Percentiles rank a stretch among this genome's conserved stretches.
Conservation (phyloP, 2,888 invertebrate species). For the Phengaris arion region DNA sequence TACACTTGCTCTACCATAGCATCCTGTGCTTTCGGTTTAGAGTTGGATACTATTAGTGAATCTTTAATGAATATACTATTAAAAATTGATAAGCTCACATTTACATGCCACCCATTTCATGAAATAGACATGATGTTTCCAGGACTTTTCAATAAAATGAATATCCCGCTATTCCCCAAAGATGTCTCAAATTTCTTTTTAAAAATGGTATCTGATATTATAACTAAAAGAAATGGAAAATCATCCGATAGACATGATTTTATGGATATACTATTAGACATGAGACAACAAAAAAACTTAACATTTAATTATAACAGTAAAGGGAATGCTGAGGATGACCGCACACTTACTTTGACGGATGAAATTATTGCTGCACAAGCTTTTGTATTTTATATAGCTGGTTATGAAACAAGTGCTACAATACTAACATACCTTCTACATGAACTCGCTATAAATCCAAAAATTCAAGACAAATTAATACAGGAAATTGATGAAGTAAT, state of each 20-base stretch:
- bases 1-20: slow-evolving; percentile 24
- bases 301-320: slow-evolving; percentile 33
- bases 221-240: slow-evolving; percentile 46
- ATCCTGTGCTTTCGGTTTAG: slow-evolving; percentile 27
- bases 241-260: slow-evolving; percentile 53
- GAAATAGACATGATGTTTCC: slow-evolving; percentile 31
- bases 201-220: slow-evolving; percentile 15
- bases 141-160: slow-evolving; percentile 23
- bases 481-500: slow-evolving; percentile 53
- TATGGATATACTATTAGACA: slow-evolving; percentile 53
- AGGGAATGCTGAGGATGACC: slow-evolving; percentile 32
- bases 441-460: slow-evolving; percentile 54
- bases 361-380: slow-evolving; percentile 59
- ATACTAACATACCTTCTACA: slow-evolving; percentile 56
- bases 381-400: slow-evolving; percentile 64
- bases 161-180: slow-evolving; percentile 10
- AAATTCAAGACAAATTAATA: slow-evolving; percentile 55
- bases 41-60: slow-evolving; percentile 21
- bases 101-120: slow-evolving; percentile 17
- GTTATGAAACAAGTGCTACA: slow-evolving; percentile 67
- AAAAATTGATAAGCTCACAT: slow-evolving; percentile 19
- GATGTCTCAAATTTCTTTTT: slow-evolving; percentile 23
- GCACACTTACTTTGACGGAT: slow-evolving; percentile 52
- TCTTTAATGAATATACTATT: background rate
- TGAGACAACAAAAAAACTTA: slow-evolving; percentile 46